Conservation (phyloP, 2,797 vertebrate genomes). For the Parotocinclus haroldoi region DNA sequence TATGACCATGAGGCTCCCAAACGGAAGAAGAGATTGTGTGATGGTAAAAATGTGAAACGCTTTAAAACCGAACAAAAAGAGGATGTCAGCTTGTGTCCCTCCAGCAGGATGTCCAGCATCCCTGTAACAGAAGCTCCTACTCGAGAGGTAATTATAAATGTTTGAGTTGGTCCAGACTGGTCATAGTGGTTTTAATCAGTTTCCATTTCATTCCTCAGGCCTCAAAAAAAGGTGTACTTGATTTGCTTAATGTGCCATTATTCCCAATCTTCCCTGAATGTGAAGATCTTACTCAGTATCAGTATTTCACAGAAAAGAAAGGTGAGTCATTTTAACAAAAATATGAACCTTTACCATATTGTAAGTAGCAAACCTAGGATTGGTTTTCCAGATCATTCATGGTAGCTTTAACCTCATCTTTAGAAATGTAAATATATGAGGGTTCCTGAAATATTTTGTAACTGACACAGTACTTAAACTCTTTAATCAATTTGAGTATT, state of each 20-base stretch:
- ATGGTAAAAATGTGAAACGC: conserved; percentile 52
- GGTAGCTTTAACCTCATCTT: too few species aligned
- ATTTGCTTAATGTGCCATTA: conserved; percentile 74
- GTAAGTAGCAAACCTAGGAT: too few species aligned
- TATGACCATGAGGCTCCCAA: conserved; percentile 70
- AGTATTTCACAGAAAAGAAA: conserved; percentile 68
- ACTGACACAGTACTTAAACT: too few species aligned
- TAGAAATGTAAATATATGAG: too few species aligned
- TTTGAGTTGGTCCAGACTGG: neutral
- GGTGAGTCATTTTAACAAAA: conserved; percentile 54
- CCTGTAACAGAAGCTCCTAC: conserved; percentile 20
- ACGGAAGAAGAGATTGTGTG: conserved; percentile 53
- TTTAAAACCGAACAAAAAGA: conserved; percentile 48
- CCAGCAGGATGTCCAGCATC: conserved; percentile 28
- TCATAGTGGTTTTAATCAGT: neutral
- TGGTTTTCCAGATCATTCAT: too few species aligned
- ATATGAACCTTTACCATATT: neutral
- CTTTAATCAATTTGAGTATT: too few species aligned
- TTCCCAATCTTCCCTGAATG: conserved; percentile 70
- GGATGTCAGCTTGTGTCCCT: conserved; percentile 11
- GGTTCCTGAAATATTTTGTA: too few species aligned
- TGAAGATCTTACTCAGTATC: conserved; percentile 58
- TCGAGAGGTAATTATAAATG: conserved; percentile 46
- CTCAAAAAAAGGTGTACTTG: conserved; percentile 66
- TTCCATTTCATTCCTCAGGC: conserved; percentile 18